Base-by-base conservation (phyloP, 2,797 vertebrate genomes). In the Paguma larvata region DNA sequence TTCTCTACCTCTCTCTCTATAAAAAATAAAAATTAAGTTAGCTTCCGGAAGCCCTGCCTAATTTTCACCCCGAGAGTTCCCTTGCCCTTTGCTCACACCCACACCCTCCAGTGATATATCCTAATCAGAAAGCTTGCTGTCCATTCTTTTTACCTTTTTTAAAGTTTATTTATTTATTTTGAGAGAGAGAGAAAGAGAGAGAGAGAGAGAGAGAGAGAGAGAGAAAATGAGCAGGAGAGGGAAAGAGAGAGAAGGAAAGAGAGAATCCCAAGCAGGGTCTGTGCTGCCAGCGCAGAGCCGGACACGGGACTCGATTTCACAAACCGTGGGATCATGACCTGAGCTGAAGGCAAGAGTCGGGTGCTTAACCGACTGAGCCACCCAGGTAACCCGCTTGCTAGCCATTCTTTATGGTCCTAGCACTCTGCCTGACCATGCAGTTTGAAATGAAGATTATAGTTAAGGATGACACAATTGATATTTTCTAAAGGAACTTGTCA, bases 401-500 rank as follows among this genome's bases (percentile, higher is more conserved):
- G 19, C 51, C 48, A 30, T 91, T 72, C 82, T 94, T 93, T 32
- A 30, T 23, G 38, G 34, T 82, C n/a, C 72, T 82, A 67, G 41
- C 75, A 56, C 16, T 92, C 85, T 70, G 18, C 63, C 51, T 19
- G 21, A 73, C 38, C 41, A 80, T 8, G 67, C 4, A 30, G 27
- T 70, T 53, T 27, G n/a, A 87, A 91, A 79, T 44, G 38, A 91
- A 94, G 56, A 96, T 6, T 30, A 32, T 25, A 85, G 70, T 46
- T 67, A 72, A 92, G 32, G 9, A 62, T 89, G 27, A 90, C n/a
- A 87, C 7, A 85, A 53, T 16, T 84, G 51, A 46, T 82, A 7
- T 82, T 97, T 98, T 91, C 65, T 72, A 82, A 95, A 67, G 32
- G 93, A 82, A 56, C 53, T 65, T 88, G 21, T 88, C 72, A 83